Percentiles rank a stretch among this genome's conserved stretches.
Evolutionary conservation across 2,888 invertebrate species (phyloP).

Genomic region (Cancer borealis): DNA sequence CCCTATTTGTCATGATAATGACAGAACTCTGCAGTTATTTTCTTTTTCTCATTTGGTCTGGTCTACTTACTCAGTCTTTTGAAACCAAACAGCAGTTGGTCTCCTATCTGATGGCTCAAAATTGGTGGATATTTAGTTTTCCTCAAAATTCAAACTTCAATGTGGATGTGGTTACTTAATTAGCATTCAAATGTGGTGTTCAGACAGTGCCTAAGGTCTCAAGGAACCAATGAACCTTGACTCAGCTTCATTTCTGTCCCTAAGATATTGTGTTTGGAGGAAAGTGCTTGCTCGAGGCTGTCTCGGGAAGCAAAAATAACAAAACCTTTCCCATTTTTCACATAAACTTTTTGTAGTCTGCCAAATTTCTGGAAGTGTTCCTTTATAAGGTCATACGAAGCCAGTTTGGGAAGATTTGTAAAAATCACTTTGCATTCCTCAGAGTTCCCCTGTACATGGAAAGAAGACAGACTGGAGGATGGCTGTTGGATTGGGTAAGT

Average conservation of each 20-base stretch:
- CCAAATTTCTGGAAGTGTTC: conserved; percentile 29
- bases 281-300: background rate
- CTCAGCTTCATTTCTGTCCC: conserved; percentile 14
- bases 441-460: background rate
- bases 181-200: background rate
- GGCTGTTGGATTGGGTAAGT: background rate
- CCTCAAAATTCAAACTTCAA: background rate
- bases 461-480: background rate
- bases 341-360: background rate
- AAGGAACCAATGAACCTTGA: background rate
- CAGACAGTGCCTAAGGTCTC: background rate
- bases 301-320: background rate
- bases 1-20: too few species aligned
- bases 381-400: conserved; percentile 24
- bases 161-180: background rate
- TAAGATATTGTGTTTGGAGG: background rate
- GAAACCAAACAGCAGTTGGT: background rate
- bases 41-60: too few species aligned
- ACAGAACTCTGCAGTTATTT: too few species aligned
- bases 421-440: background rate
- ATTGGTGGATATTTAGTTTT: background rate
- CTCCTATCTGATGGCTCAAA: background rate
- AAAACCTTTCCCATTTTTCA: conserved; percentile 14
- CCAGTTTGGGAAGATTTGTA: background rate
- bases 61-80: background rate